Evolutionary conservation across 2,113 vertebrate species (phyloP).

Genomic region (Tiliqua scincoides): DNA sequence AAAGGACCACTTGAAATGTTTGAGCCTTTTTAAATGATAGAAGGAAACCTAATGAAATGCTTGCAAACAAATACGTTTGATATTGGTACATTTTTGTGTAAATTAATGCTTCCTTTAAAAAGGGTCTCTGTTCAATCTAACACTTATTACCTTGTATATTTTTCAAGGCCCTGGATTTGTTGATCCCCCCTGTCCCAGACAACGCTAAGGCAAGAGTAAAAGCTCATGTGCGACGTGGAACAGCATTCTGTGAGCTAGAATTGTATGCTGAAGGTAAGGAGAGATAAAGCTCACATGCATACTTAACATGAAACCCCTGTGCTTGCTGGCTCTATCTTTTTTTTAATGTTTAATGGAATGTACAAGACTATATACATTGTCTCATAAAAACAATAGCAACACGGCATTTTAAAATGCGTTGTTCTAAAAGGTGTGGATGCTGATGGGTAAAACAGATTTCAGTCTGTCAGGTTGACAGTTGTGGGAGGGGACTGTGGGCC

Average conservation of each 20-base stretch:
- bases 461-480: neutral
- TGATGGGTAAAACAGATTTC: neutral
- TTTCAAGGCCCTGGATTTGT: slow-evolving; percentile 87
- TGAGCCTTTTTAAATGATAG: neutral
- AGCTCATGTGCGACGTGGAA: slow-evolving; percentile 87
- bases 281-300: too few species aligned
- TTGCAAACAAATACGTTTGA: neutral
- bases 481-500: neutral
- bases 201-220: slow-evolving; percentile 87
- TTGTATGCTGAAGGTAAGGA: slow-evolving; percentile 89
- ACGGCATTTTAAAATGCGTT: neutral
- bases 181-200: slow-evolving; percentile 86
- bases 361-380: neutral
- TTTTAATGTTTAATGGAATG: too few species aligned
- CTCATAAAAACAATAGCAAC: neutral
- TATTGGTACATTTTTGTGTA: neutral
- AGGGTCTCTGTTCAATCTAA: neutral
- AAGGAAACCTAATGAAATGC: neutral
- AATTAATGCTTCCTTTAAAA: neutral
- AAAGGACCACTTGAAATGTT: neutral
- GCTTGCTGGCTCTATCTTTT: neutral
- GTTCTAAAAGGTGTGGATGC: neutral
- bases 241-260: slow-evolving; percentile 91
- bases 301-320: neutral
- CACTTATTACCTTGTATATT: slow-evolving; percentile 1